Evolutionary conservation across 2,888 invertebrate genomes (phyloP).

Genomic region (Parascotia fuliginaria): DNA sequence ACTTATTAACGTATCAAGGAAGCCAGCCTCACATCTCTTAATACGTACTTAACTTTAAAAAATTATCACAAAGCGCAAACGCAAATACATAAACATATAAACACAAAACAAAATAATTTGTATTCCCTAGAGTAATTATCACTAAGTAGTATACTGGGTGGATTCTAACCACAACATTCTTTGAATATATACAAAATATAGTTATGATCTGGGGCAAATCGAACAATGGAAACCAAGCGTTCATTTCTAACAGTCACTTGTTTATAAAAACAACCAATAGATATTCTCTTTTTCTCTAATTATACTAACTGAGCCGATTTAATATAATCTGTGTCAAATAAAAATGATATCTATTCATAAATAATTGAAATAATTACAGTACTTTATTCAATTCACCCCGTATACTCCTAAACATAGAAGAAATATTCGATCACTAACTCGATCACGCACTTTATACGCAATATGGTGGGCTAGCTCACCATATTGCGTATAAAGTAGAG

Average conservation of each 20-base stretch:
- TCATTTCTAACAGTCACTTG: too few species aligned
- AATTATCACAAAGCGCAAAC: conserved; percentile 39
- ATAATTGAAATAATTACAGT: too few species aligned
- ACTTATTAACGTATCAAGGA: too few species aligned
- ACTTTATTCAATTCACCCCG: too few species aligned
- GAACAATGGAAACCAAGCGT: neutral
- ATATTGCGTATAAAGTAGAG: neutral
- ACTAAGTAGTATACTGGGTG: conserved; percentile 5
- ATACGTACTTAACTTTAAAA: conserved; percentile 19
- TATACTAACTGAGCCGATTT: too few species aligned
- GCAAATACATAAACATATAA: conserved; percentile 13
- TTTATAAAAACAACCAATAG: too few species aligned
- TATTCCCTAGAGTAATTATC: conserved; percentile 15
- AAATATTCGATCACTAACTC: conserved; percentile 7
- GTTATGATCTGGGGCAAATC: conserved; percentile 3
- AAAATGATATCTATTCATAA: too few species aligned
- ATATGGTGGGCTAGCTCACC: too few species aligned
- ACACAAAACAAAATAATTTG: conserved; percentile 9
- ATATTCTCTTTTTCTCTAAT: too few species aligned
- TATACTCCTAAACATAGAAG: conserved; percentile 6
- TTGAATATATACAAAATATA: conserved; percentile 31
- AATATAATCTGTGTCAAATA: too few species aligned
- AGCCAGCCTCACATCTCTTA: neutral
- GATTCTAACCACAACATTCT: conserved; percentile 10
- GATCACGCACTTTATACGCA: too few species aligned